phyloP scores from a whole-genome alignment of 2,888 invertebrate species.

The Cyclophora punctaria region DNA sequence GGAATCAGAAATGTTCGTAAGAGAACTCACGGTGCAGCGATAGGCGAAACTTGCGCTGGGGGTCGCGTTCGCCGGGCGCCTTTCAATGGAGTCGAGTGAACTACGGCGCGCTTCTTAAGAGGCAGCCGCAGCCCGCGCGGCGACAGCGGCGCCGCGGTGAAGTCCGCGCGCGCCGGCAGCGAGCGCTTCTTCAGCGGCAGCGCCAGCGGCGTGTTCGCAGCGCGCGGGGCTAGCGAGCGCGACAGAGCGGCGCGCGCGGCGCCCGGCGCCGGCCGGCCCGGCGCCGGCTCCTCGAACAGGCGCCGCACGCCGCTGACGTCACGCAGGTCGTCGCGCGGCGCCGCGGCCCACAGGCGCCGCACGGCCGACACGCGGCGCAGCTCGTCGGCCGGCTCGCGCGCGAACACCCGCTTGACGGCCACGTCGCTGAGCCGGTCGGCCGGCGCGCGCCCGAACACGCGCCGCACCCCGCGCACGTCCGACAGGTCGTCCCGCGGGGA shows the following conservation, averaged over 20 bases:
- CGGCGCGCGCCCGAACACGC: conserved; percentile 29
- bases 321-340: conserved; percentile 45
- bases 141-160: conserved; percentile 38
- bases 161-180: conserved; percentile 29
- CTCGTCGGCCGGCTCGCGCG: conserved; percentile 1
- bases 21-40: conserved; percentile 21
- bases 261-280: background rate
- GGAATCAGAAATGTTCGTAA: background rate
- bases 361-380: background rate
- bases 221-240: conserved; percentile 40
- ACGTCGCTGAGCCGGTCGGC: background rate
- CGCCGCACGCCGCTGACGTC: conserved; percentile 52
- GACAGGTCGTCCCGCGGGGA: conserved; percentile 53
- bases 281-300: conserved; percentile 28
- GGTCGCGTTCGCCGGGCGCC: conserved; percentile 25
- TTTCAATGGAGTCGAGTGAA: conserved; percentile 56
- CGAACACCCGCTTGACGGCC: conserved; percentile 51
- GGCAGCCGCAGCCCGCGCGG: conserved; percentile 42
- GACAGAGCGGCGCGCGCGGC: conserved; percentile 46
- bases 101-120: conserved; percentile 45
- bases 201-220: conserved; percentile 37
- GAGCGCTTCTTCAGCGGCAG: conserved; percentile 49
- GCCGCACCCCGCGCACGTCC: conserved; percentile 53
- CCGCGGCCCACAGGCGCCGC: background rate
- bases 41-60: conserved; percentile 51